These are phyloP conservation scores for Parauchenoglanis punctatus DNA, from an alignment of 2,797 vertebrate genomes.

Conservation along the genomic window DNA sequence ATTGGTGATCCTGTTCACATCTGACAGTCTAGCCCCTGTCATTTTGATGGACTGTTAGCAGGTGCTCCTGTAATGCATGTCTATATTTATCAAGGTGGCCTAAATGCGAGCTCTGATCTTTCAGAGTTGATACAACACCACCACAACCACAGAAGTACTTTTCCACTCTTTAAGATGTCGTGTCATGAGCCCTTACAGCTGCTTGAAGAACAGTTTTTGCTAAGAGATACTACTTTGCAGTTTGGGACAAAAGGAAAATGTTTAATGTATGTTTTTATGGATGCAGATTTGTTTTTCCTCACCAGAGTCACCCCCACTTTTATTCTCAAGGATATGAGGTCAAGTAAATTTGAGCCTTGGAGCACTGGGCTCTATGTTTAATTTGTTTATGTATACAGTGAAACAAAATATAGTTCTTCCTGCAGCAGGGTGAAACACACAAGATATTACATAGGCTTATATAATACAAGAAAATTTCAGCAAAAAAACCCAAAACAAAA, in stretches of 20 bases:
- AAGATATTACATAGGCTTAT: not conserved
- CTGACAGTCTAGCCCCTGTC: slow-evolving; percentile 28
- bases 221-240: not conserved
- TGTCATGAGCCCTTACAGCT: not conserved
- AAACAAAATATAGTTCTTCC: not conserved
- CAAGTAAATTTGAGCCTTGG: not conserved
- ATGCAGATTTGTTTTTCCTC: not conserved
- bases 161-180: slow-evolving; percentile 36
- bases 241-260: not conserved
- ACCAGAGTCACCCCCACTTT: not conserved
- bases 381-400: not conserved
- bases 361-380: not conserved
- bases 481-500: not conserved
- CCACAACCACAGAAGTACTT: slow-evolving; percentile 23
- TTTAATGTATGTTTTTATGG: not conserved
- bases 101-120: slow-evolving; percentile 47
- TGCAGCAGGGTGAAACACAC: not conserved
- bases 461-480: too few species aligned
- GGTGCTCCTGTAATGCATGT: slow-evolving; percentile 64
- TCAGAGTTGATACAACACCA: slow-evolving; percentile 30
- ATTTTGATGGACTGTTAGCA: slow-evolving; percentile 70
- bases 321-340: slow-evolving; percentile 1
- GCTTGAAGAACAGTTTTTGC: not conserved
- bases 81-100: slow-evolving; percentile 74
- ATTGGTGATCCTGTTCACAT: slow-evolving; percentile 53